Base-by-base conservation (phyloP, 2,113 vertebrate species). In the Pelmatolapia mariae region DNA sequence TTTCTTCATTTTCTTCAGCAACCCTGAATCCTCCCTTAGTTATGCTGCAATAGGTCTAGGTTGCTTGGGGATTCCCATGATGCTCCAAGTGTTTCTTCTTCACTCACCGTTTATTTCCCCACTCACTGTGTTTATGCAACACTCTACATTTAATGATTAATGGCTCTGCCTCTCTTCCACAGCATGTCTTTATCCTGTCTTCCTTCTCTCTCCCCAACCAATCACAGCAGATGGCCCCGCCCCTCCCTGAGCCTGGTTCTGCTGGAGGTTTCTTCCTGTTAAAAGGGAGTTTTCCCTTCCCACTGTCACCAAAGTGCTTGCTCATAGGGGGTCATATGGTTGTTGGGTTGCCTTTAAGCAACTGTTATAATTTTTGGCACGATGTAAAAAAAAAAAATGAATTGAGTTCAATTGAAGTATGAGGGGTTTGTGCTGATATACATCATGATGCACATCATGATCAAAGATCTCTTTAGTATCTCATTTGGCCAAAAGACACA, bases 281-380 rank as follows among this genome's bases (percentile, higher is more conserved):
- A 12, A 61, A 61, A 66, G 6, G 18, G 18, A 66, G 31, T 36
- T 66, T 63, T 66, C 36, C 18, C 6, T 66, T n/a, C 61, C 61
- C 31, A n/a, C 61, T 66, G 61, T 36, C 3, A 0, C 61, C 59
- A 66, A 63, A 0, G 0, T 4, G 16, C 31, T n/a, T 63, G 31
- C 18, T 36, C 10, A 63, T 3, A 36, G 18, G 31, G 18, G 18
- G 2, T n/a, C 10, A 63, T 8, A 1, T 63, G 31, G n/a, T 2
- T 36, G 59, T 12, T 36, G 18, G 31, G 59, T 11, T 36, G 6
- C 61, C 10, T 36, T 66, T 5, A 66, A 19, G 18, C 29, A 36
- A 3, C 31, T n/a, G 31, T 36, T 66, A 7, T 5, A 2, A 66
- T 66, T 66, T 66, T 63, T 63, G 18, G 18, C 7, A 36, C 18